Base-by-base conservation (phyloP, 2,888 invertebrate species). In the Mesorhabditis belari region DNA sequence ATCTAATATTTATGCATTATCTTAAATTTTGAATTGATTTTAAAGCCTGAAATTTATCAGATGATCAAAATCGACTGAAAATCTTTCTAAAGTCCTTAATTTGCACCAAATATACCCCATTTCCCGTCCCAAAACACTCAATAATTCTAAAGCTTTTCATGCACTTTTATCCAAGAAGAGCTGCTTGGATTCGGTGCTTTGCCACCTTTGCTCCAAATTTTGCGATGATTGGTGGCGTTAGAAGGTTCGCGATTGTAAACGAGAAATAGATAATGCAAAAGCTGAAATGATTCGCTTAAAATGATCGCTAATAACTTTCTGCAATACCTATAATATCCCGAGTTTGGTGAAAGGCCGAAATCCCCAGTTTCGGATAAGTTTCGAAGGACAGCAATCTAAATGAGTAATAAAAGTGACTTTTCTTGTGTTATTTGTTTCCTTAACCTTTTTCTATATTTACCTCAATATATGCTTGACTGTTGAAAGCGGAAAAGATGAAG, bases 401-500 rank as follows among this genome's bases (percentile, higher is more conserved):
- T n/a, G n/a, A n/a, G n/a, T n/a, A n/a, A n/a, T n/a, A 57, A 60
- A 54, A 21, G 26, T 21, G 5, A n/a, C 4, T 23, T 23, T 6
- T 51, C 12, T 29, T 12, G n/a, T 17, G 50, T 28, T n/a, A 24
- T 5, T 51, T 51, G 27, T 17, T 5, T 3, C 25, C 23, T 17
- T 26, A 49, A 44, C n/a, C 12, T 44, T 29, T 19, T 24, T 3
- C 27, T 17, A 55, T 12, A 54, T 57, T 23, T 89, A 92, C 89
- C 93, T 94, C 86, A 1, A 86, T 77, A 75, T 77, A 79, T 64
- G 73, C 90, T 87, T 92, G 91, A 54, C 95, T 95, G 85, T 95
- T 94, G 83, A 96, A 96, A 50, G 95, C 92, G 63, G 93, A 92
- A 83, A 96, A 96, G 71, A 95, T 88, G 80, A 94, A 87, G 91